Evolutionary conservation across 2,113 vertebrate species (phyloP).

Genomic region (Ageneiosus marmoratus): DNA sequence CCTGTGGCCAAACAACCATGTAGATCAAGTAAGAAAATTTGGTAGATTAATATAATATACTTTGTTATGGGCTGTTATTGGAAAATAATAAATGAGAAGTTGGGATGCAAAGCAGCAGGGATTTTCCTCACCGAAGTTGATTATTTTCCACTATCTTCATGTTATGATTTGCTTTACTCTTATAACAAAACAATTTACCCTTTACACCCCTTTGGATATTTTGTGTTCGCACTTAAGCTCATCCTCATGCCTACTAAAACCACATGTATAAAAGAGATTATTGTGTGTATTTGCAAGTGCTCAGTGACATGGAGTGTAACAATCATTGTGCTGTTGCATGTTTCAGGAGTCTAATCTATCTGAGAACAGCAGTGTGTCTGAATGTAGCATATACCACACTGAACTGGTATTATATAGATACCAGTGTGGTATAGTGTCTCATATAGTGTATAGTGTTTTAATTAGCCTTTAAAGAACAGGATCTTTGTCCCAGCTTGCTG

Average conservation of each 20-base stretch:
- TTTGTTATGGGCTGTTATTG: too few relatives aligned
- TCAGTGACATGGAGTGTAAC: neutral
- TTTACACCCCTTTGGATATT: too few relatives aligned
- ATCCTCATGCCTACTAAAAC: neutral
- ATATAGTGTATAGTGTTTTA: neutral
- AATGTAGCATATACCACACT: neutral
- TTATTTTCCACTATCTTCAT: neutral
- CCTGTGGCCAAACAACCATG: slow-evolving; percentile 93
- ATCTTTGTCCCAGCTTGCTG: neutral
- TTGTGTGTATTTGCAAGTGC: neutral
- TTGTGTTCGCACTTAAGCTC: neutral
- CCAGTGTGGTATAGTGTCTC: neutral
- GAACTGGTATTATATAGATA: slow-evolving; percentile 3
- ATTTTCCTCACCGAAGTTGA: neutral
- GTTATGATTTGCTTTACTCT: neutral
- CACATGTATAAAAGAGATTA: neutral
- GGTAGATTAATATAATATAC: neutral
- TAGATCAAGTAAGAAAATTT: slow-evolving; percentile 84
- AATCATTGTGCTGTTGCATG: neutral
- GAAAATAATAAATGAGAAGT: neutral
- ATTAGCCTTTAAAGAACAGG: slow-evolving; percentile 22
- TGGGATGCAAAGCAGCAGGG: neutral
- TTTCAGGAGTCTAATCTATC: neutral
- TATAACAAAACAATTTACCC: neutral
- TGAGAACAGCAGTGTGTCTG: slow-evolving; percentile 6